Percentiles rank a stretch among this genome's conserved stretches.
Evolutionary conservation across 2,888 invertebrate species (phyloP).

Genomic region (Himalopsyche kuldschensis): DNA sequence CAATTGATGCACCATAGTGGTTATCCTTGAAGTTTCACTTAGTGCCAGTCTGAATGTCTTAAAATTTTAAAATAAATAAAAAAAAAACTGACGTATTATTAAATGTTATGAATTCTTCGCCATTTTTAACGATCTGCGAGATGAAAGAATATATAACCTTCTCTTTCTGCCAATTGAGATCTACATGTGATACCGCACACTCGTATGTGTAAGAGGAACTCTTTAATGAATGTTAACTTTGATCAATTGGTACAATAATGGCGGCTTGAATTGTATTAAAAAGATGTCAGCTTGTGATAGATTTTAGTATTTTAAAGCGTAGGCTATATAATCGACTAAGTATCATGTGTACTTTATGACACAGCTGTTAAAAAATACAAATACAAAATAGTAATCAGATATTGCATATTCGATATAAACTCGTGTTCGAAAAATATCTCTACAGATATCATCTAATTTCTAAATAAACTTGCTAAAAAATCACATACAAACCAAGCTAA

Average conservation of each 20-base stretch:
- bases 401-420: too few relatives aligned
- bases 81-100: neutral
- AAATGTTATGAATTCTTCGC: neutral
- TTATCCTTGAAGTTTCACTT: slow-evolving; percentile 15
- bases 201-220: neutral
- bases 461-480: too few relatives aligned
- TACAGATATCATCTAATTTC: too few relatives aligned
- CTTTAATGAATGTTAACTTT: neutral
- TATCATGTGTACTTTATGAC: too few relatives aligned
- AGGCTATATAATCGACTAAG: neutral
- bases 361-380: too few relatives aligned
- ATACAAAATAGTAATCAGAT: too few relatives aligned
- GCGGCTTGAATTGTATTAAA: neutral
- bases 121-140: neutral
- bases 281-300: neutral
- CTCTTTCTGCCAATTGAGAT: neutral
- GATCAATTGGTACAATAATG: neutral
- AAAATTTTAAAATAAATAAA: neutral
- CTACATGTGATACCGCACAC: neutral
- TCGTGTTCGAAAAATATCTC: too few relatives aligned
- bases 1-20: slow-evolving; percentile 11
- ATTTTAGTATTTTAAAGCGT: neutral
- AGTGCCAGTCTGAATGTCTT: neutral
- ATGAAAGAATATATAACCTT: neutral
- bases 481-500: too few relatives aligned